These are phyloP conservation scores for Phaethornis superciliosus DNA, from an alignment of 2,113 vertebrate genomes.

Conservation along the genomic window DNA sequence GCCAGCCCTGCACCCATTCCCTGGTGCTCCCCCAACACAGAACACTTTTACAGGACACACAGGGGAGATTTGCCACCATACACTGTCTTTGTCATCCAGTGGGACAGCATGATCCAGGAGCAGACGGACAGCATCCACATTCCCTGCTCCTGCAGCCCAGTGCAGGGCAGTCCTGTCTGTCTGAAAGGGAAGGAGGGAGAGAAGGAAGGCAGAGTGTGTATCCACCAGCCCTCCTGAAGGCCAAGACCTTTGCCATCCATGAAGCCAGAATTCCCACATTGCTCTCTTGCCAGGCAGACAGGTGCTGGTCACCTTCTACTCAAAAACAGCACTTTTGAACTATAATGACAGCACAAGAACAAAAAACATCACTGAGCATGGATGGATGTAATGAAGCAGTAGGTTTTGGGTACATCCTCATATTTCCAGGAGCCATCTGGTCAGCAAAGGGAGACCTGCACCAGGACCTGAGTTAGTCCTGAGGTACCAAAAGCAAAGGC, in stretches of 20 bases:
- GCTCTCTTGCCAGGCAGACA: not conserved
- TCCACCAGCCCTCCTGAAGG: not conserved
- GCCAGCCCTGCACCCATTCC: not conserved
- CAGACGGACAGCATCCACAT: slow-evolving; percentile 80
- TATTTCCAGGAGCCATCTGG: not conserved
- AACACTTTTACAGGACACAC: not conserved
- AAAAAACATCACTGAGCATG: not conserved
- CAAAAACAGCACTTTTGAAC: not conserved
- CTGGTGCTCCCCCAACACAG: accelerated
- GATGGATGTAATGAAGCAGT: not conserved
- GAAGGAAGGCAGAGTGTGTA: not conserved
- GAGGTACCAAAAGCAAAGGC: not conserved
- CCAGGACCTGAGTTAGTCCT: not conserved
- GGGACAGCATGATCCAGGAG: slow-evolving; percentile 82
- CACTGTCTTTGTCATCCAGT: slow-evolving; percentile 82
- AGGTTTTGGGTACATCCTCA: accelerated
- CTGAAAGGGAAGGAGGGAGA: slow-evolving; percentile 64
- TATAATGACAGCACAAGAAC: not conserved
- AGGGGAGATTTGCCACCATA: slow-evolving; percentile 52
- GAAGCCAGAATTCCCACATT: not conserved
- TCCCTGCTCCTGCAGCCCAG: slow-evolving; percentile 87
- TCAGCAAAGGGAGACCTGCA: not conserved
- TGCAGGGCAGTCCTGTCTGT: slow-evolving; percentile 85
- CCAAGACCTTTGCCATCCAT: not conserved
- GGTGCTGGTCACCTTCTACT: not conserved